Evolutionary conservation across 2,888 invertebrate genomes (phyloP), one percentile per base, ranked within the genome.

Genomic region (Cacoxenus indagator): DNA sequence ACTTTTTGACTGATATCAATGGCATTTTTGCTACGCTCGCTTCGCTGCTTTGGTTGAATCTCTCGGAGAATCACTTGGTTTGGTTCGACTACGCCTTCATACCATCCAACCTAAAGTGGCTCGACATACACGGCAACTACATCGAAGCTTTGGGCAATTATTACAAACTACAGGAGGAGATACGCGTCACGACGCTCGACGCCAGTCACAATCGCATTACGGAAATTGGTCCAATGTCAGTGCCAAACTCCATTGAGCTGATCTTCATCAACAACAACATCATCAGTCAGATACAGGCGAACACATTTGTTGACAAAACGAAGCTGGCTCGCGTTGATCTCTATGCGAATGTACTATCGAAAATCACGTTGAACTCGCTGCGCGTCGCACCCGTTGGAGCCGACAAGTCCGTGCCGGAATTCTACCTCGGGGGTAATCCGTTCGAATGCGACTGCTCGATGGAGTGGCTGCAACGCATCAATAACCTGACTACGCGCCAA

Each of bases 11-110:
- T 62, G 95, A 96, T 86, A 94, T 97, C 83, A 96, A 96, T 88
- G 96, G 96, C 17, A 94, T 96, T 70, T 95, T 96, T 85, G 93
- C 95, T 43, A 93, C 95, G 69, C 90, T 97, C 29, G 92, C 94
- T n/a, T 94, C 93, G 76, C 90, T 97, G 71, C 89, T 95, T 84
- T 94, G 96, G 93, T 89, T 97, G 70, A 96, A 96, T 89, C 90
- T 96, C 65, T 96, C 96, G 48, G 95, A 95, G 89, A 96, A 96
- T 90, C 95, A 95, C 89, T 90, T 97, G 84, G 94, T 95, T 78
- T 95, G 95, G 95, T 96, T 97, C 88, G 96, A 96, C 88, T 96
- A 95, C 86, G 96, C 96, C 66, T 95, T 96, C 87, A 93, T 96
- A 82, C 96, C 96, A 27, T 93, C 93, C 76, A 95, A 95, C 88